Evolutionary conservation across 2,113 vertebrate genomes (phyloP).

Genomic region (Nannobrachium achirus): DNA sequence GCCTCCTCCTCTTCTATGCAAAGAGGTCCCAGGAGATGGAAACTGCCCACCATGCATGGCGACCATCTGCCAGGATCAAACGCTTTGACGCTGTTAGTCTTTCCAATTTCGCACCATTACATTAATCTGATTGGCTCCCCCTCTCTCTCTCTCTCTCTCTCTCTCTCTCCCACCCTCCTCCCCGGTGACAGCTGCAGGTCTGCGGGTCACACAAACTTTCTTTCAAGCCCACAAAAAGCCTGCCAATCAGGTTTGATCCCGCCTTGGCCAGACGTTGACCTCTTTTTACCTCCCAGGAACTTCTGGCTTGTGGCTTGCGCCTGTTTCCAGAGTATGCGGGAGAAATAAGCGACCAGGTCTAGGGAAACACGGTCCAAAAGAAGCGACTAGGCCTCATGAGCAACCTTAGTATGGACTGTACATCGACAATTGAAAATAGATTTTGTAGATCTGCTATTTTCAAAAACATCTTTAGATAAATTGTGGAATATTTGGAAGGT

Average conservation of each 20-base stretch:
- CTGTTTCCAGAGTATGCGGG: no score
- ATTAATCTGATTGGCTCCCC: conserved; percentile 37
- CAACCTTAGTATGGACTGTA: no score
- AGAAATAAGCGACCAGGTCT: no score
- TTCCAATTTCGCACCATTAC: conserved; percentile 29
- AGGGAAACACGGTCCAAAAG: no score
- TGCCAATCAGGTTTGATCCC: conserved; percentile 10
- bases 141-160: no score
- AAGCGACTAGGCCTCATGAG: no score
- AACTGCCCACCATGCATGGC: conserved; percentile 10
- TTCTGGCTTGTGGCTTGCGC: neutral
- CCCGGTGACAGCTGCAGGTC: conserved; percentile 32
- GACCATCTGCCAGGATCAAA: conserved; percentile 53
- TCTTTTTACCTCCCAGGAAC: conserved; percentile 10
- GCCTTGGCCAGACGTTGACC: conserved; percentile 4
- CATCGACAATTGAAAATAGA: no score
- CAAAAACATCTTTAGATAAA: no score
- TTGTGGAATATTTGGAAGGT: no score
- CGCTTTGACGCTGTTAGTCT: neutral
- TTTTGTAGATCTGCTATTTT: no score
- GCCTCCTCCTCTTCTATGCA: neutral
- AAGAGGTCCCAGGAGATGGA: conserved; percentile 27
- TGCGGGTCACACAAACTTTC: conserved; percentile 22
- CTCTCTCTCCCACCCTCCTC: conserved; percentile 1
- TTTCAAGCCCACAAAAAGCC: conserved; percentile 21